Evolutionary conservation across 2,888 invertebrate species (phyloP).

Genomic region (Asteroscopus sphinx): DNA sequence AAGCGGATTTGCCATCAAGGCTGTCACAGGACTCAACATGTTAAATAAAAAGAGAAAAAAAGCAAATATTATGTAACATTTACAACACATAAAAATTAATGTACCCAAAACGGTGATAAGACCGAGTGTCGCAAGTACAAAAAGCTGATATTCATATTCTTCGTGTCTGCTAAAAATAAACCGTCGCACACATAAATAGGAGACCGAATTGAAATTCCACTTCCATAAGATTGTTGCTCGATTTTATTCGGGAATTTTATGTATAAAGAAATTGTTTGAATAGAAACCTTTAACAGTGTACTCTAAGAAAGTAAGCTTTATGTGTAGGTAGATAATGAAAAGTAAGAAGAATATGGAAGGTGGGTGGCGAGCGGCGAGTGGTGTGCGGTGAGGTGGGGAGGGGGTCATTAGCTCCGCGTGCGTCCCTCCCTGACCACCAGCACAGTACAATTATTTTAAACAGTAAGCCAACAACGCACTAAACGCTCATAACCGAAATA

Average conservation of each 20-base stretch:
- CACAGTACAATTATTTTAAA: too few relatives aligned
- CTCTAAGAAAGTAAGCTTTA: constrained; percentile 41
- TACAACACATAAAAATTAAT: constrained; percentile 15
- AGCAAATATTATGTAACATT: constrained; percentile 16
- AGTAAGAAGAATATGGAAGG: constrained; percentile 49
- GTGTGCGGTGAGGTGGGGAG: constrained; percentile 7
- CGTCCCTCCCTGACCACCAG: constrained; percentile 44
- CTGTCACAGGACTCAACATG: constrained; percentile 34
- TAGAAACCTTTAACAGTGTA: constrained; percentile 45
- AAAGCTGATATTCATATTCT: constrained; percentile 26
- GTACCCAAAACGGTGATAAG: constrained; percentile 25
- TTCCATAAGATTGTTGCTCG: constrained; percentile 49
- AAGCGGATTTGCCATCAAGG: constrained; percentile 46
- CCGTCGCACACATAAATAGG: constrained; percentile 38
- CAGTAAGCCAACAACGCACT: too few relatives aligned
- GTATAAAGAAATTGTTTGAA: constrained; percentile 50
- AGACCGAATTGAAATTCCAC: constrained; percentile 49
- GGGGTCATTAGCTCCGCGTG: constrained; percentile 54
- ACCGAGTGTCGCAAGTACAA: constrained; percentile 18
- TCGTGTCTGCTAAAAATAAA: constrained; percentile 44
- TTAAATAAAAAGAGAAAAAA: constrained; percentile 25
- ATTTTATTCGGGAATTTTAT: constrained; percentile 49
- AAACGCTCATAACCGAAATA: too few relatives aligned
- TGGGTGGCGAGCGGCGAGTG: constrained; percentile 35
- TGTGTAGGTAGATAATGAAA: constrained; percentile 49